phyloP scores from a whole-genome alignment of 2,888 invertebrate genomes.

The Perizoma flavofasciatum region DNA sequence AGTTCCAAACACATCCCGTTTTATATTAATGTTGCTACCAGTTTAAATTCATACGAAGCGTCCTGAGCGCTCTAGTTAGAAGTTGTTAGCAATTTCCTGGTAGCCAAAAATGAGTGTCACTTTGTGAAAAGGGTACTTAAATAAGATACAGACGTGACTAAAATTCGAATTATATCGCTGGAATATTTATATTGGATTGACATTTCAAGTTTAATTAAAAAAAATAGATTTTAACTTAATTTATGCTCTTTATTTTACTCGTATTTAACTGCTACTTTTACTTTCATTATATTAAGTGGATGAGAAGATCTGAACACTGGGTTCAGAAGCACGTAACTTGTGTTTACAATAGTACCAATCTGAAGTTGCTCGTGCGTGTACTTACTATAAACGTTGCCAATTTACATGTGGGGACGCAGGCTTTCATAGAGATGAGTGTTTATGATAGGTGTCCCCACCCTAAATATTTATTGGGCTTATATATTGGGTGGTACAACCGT shows the following conservation, averaged over 20 bases:
- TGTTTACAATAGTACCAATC: conserved; percentile 21
- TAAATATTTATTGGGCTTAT: conserved; percentile 45
- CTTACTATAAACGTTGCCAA: conserved; percentile 64
- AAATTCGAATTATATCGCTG: conserved; percentile 23
- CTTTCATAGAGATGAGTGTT: conserved; percentile 71
- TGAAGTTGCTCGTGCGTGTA: conserved; percentile 52
- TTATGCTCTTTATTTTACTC: too few species aligned
- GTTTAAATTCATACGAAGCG: conserved; percentile 54
- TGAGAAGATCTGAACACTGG: too few species aligned
- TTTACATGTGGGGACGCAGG: conserved; percentile 76
- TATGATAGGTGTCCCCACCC: conserved; percentile 44
- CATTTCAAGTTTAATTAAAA: too few species aligned
- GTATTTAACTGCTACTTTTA: too few species aligned
- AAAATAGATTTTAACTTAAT: too few species aligned
- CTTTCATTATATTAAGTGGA: not conserved
- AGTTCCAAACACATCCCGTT: conserved; percentile 7
- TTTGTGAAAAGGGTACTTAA: conserved; percentile 68
- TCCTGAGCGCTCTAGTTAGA: conserved; percentile 58
- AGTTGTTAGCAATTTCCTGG: conserved; percentile 73
- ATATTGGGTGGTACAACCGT: conserved; percentile 36
- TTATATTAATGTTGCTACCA: conserved; percentile 34
- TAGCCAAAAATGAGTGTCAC: conserved; percentile 73
- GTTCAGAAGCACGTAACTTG: not conserved
- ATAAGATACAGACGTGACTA: conserved; percentile 35
- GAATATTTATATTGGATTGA: conserved; percentile 3